Percentiles rank a stretch among this genome's conserved stretches.
These are phyloP conservation scores for Helogale parvula DNA, from an alignment of 2,113 vertebrate species.

Conservation along the genomic window DNA sequence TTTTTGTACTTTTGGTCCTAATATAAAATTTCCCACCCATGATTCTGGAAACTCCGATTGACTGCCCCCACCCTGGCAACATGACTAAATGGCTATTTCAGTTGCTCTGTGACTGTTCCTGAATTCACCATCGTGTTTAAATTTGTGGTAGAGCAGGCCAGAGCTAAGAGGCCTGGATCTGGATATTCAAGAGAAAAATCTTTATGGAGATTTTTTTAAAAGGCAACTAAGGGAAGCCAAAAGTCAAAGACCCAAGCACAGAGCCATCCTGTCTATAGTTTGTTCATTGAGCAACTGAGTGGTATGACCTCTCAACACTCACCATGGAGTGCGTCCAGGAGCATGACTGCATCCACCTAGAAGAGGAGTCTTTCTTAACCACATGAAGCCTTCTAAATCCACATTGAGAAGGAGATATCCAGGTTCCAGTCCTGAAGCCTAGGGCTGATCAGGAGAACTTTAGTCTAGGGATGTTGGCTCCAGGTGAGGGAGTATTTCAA, in stretches of 20 bases:
- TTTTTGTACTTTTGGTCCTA: not conserved
- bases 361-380: not conserved
- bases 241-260: not conserved
- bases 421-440: not conserved
- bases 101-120: not conserved
- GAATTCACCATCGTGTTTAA: not conserved
- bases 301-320: not conserved
- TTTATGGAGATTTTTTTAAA: not conserved
- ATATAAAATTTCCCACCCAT: not conserved
- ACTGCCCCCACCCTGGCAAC: not conserved
- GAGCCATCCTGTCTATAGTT: too few relatives aligned
- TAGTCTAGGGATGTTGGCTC: not conserved
- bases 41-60: not conserved
- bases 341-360: not conserved
- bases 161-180: not conserved
- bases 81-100: not conserved
- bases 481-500: not conserved
- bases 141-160: not conserved
- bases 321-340: accelerated
- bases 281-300: not conserved
- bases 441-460: not conserved
- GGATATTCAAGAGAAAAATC: not conserved
- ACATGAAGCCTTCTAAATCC: not conserved
- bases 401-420: not conserved
- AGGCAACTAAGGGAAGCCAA: not conserved